Evolutionary conservation across 2,797 vertebrate genomes (phyloP), one percentile per base, ranked within the genome.

Genomic region (Martes flavigula): DNA sequence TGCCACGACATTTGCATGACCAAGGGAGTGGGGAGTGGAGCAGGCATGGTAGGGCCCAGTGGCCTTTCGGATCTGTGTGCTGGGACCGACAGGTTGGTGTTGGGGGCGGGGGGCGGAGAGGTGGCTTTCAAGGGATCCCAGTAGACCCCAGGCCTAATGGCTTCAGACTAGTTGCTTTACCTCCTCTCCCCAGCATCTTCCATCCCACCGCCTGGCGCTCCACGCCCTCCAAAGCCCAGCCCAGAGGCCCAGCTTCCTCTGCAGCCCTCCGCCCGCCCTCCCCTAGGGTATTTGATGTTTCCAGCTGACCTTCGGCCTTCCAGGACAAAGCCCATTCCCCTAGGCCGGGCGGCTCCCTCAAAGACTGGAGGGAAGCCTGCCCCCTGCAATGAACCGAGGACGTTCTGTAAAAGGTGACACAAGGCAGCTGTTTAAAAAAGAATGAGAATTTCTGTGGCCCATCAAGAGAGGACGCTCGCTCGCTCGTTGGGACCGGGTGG

Each of bases 31-130:
- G 38, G 56, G 40, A 0, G 0, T 54, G 35, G 77, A 89, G 32
- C 20, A 11, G n/a, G 72, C 27, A 11, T 0, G 82, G 13, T 3
- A 27, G 7, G 12, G 30, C 20, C 66, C 79, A 27, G 18, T 1
- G n/a, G n/a, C 75, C 81, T 82, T 90, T 60, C 7, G 4, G 20
- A 48, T 23, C 32, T 23, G 38, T 5, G 15, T 6, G 62, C 77
- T 12, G 1, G 30, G 38, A 60, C 68, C n/a, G 58, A 15, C 11
- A 5, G 7, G 5, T 21, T 23, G 51, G n/a, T 17, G 11, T 1
- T 51, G 1, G 1, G 4, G 21, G n/a, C 2, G 9, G 27, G 35
- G 4, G 17, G 40, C 30, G 12, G 23, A 38, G 9, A 62, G 10
- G 12, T 27, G 62, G 27, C 56, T 56, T 79, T 32, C 79, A 11